These are phyloP conservation scores for Sebastes fasciatus DNA, from an alignment of 2,113 vertebrate genomes.

Conservation along the genomic window DNA sequence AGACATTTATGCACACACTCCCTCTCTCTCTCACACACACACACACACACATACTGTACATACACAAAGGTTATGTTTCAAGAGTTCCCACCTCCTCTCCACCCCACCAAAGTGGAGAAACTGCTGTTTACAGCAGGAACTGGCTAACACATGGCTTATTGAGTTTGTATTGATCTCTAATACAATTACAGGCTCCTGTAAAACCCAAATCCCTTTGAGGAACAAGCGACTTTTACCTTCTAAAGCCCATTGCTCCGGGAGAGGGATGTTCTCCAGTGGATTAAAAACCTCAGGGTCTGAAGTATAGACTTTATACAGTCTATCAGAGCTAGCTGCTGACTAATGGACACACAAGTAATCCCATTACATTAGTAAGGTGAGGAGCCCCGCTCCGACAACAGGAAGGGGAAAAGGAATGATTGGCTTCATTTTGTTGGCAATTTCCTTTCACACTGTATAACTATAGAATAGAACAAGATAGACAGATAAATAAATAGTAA, in stretches of 20 bases:
- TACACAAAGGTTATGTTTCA: conserved; percentile 3
- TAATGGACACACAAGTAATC: conserved; percentile 72
- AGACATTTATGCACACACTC: neutral
- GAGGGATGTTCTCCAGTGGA: conserved; percentile 64
- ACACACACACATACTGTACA: conserved; percentile 14
- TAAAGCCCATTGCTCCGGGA: conserved; percentile 54
- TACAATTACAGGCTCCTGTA: conserved; percentile 71
- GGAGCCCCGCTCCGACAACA: conserved; percentile 24
- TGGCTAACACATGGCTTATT: conserved; percentile 71
- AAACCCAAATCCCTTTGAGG: conserved; percentile 69
- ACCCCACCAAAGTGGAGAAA: conserved; percentile 59
- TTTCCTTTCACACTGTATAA: neutral
- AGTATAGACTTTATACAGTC: conserved; percentile 44
- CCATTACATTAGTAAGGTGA: conserved; percentile 61
- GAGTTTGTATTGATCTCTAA: conserved; percentile 80
- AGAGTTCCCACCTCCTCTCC: conserved; percentile 35
- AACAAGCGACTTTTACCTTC: conserved; percentile 69
- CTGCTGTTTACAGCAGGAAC: conserved; percentile 74
- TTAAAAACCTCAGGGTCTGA: conserved; percentile 56
- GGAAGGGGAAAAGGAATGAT: neutral
- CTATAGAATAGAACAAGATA: neutral
- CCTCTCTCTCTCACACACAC: conserved; percentile 1
- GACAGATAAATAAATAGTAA: neutral
- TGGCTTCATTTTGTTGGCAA: conserved; percentile 3
- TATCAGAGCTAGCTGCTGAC: conserved; percentile 38